Evolutionary conservation across 1,140 invertebrate genomes (phyloP).

Genomic region (Drosophila pandora): DNA sequence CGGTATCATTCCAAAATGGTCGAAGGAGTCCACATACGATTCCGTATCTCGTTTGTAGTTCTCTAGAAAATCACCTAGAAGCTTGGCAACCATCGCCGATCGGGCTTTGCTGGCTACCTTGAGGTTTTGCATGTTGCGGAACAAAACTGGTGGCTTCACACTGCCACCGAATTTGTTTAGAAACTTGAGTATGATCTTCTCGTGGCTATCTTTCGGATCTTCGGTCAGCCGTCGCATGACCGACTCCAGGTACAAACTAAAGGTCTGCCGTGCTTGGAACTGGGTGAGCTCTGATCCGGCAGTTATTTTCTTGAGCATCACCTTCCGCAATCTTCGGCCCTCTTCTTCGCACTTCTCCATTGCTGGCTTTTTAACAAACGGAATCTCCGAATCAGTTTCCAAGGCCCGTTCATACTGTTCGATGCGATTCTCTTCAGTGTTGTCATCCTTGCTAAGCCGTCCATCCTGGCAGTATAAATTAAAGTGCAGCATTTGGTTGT

Average conservation of each 20-base stretch:
- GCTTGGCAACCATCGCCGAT: constrained; percentile 94
- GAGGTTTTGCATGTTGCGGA: constrained; percentile 60
- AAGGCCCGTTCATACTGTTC: constrained; percentile 78
- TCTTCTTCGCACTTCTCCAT: constrained; percentile 75
- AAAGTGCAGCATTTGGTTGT: constrained; percentile 90
- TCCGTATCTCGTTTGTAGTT: constrained; percentile 94
- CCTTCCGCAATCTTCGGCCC: constrained; percentile 65
- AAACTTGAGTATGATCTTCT: constrained; percentile 92
- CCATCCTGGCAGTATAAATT: constrained; percentile 79
- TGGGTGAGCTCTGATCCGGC: constrained; percentile 80
- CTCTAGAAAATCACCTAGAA: constrained; percentile 96
- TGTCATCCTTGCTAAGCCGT: constrained; percentile 47
- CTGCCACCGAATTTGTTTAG: constrained; percentile 91
- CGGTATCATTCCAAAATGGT: constrained; percentile 86
- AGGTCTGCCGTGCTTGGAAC: constrained; percentile 90
- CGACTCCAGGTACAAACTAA: constrained; percentile 92
- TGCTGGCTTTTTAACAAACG: constrained; percentile 61
- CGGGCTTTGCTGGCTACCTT: constrained; percentile 91
- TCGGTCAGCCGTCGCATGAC: constrained; percentile 89
- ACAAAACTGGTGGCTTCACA: constrained; percentile 90
- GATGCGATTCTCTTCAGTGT: constrained; percentile 73
- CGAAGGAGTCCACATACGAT: constrained; percentile 88
- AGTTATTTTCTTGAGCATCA: constrained; percentile 74
- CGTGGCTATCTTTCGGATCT: constrained; percentile 86
- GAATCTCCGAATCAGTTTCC: constrained; percentile 60